These are phyloP conservation scores for Petrophora chlorosata DNA, from an alignment of 2,888 invertebrate species.

Conservation along the genomic window DNA sequence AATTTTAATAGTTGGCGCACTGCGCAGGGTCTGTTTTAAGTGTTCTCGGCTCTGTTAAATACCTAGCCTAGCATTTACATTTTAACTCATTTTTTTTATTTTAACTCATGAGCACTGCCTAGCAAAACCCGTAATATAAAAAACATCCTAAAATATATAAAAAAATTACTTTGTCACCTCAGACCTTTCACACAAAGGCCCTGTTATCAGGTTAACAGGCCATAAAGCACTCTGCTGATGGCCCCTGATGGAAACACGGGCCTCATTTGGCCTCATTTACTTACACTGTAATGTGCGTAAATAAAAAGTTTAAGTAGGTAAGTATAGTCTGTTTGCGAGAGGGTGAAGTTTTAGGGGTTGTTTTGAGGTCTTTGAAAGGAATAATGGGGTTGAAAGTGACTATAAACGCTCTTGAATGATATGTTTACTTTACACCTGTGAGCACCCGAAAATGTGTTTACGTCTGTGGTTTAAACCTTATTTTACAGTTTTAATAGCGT, in stretches of 20 bases:
- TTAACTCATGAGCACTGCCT: no score
- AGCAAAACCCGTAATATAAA: conserved; percentile 2
- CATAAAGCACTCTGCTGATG: conserved; percentile 30
- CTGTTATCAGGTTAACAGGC: conserved; percentile 34
- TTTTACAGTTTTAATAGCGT: no score
- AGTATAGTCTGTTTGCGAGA: not conserved
- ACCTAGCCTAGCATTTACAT: no score
- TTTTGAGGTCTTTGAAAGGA: conserved; percentile 6
- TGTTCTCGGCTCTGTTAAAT: no score
- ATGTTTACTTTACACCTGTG: no score
- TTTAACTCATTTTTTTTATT: not conserved
- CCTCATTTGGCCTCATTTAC: conserved; percentile 24
- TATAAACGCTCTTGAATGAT: conserved; percentile 1
- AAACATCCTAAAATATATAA: conserved; percentile 8
- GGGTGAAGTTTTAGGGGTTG: conserved; percentile 2
- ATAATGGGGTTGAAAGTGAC: not conserved
- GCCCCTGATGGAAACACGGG: conserved; percentile 18
- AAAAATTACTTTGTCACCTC: conserved; percentile 13
- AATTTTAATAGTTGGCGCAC: no score
- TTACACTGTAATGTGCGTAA: conserved; percentile 19
- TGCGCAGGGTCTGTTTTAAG: no score
- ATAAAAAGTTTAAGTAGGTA: conserved; percentile 26
- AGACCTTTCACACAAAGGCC: conserved; percentile 14
- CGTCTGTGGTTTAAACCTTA: no score
- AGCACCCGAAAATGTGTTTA: no score